Evolutionary conservation across 2,797 vertebrate species (phyloP).

Genomic region (Hydrophis major): DNA sequence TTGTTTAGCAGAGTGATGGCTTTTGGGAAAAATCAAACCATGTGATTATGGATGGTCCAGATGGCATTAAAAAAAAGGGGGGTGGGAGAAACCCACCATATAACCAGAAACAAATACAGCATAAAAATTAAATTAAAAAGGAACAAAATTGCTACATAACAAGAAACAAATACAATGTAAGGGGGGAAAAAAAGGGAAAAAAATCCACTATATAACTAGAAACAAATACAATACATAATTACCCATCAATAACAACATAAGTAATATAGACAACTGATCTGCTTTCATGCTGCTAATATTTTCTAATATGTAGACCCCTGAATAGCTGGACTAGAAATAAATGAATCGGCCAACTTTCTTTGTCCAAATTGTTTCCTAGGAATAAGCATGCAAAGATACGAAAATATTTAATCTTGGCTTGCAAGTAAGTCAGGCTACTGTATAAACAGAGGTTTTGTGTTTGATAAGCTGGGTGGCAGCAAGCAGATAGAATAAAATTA

Average conservation of each 20-base stretch:
- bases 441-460: neutral
- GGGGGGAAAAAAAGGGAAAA: neutral
- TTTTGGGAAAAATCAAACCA: neutral
- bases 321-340: neutral
- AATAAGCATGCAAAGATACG: neutral
- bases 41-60: neutral
- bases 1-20: no score
- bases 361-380: neutral
- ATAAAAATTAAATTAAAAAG: neutral
- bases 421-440: neutral
- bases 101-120: neutral
- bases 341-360: neutral
- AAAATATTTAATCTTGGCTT: neutral
- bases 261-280: neutral
- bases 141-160: neutral
- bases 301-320: neutral
- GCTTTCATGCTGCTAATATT: neutral
- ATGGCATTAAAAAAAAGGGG: neutral
- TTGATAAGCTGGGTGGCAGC: neutral
- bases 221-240: neutral
- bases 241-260: neutral
- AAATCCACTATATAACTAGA: neutral
- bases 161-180: neutral
- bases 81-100: fast-evolving
- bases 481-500: neutral